Evolutionary conservation across 2,113 vertebrate genomes (phyloP).

Genomic region (Ochotona princeps): DNA sequence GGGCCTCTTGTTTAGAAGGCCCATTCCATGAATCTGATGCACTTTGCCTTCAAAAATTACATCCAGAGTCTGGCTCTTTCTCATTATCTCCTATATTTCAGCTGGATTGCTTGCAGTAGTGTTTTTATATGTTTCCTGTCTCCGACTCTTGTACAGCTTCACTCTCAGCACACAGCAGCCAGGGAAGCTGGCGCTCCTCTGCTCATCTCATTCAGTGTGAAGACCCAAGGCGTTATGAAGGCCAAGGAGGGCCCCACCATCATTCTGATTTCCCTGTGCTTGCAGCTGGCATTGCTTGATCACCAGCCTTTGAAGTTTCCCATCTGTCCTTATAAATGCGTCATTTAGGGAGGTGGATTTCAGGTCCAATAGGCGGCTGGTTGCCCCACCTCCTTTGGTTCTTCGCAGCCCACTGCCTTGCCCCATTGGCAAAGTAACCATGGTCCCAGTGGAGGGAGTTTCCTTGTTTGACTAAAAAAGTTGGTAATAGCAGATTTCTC

Average conservation of each 20-base stretch:
- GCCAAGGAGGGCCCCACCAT: background rate
- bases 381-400: background rate
- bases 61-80: background rate
- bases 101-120: background rate
- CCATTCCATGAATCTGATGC: background rate
- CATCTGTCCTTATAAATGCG: too few species aligned
- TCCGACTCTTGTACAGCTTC: background rate
- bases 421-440: background rate
- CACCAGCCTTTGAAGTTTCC: background rate
- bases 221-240: background rate
- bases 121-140: background rate
- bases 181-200: background rate
- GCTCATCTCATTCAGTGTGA: background rate
- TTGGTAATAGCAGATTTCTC: background rate
- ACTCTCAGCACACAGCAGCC: background rate
- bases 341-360: background rate
- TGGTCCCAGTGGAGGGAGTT: background rate
- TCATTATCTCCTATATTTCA: background rate
- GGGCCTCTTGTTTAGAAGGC: background rate
- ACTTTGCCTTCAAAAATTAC: slow-evolving; percentile 30
- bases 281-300: background rate
- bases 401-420: background rate
- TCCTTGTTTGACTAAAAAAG: background rate
- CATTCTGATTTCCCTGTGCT: background rate
- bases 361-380: background rate